Evolutionary conservation across 2,888 invertebrate genomes (phyloP), one percentile per base, ranked within the genome.

Genomic region (Macaria notata): DNA sequence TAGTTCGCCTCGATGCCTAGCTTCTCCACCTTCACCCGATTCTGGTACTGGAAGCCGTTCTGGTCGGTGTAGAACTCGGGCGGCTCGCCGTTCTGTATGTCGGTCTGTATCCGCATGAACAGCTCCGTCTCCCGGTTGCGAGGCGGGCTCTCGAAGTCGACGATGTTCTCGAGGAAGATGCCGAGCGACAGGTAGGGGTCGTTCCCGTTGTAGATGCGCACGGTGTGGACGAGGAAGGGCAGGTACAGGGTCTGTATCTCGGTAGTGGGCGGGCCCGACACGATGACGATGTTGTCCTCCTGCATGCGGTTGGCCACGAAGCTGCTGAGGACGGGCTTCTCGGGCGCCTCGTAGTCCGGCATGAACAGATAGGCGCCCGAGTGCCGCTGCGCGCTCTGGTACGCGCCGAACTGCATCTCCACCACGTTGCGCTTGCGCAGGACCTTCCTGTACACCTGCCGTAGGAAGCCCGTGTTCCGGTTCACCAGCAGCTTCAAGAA

Each of bases 331-430:
- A 97, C 95, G 72, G 96, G 95, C 72, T 95, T 95, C 79, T 98
- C 97, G 7, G 95, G 95, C 41, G 97, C 96, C 29, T 95, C 93
- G 48, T 97, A 94, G 71, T 96, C 96, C 0, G 96, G 98, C 93
- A 98, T 98, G 78, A 99, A 99, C 0, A 99, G 93, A 78, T 99
- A 99, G 0, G 99, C 99, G 0, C 99, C 99, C 8, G 98, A 98
- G 81, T 97, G 96, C 73, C 97, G 96, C 75, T 97, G 97, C 0
- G 97, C 97, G 59, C 98, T 98, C 43, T 95, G 94, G 76, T 98
- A 98, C 0, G 97, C 97, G 0, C 96, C 95, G 75, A 98, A 98
- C 69, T 95, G 95, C 50, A 97, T 93, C 31, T 94, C 94, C 63
- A 96, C 95, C 42, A 95, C 95, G 80, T 95, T 95, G 30, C 94